Base-by-base conservation (phyloP, 2,797 vertebrate species). In the Microchirus variegatus region DNA sequence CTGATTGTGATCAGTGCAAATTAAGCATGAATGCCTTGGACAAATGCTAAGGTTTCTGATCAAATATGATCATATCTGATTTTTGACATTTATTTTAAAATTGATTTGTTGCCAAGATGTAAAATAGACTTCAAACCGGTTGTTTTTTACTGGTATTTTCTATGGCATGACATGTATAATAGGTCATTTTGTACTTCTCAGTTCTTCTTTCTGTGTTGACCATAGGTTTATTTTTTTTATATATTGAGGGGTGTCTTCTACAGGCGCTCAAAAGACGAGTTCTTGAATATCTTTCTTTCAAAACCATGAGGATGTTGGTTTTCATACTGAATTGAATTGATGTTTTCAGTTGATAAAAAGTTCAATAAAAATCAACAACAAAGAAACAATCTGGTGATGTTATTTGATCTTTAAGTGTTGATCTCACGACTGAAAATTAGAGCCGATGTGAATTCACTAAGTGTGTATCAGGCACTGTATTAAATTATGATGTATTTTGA, bases 131-230 rank as follows among this genome's bases (percentile, higher is more conserved):
- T 52, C 19, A 60, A 42, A 58, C 19, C 62, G 37, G 14, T 77
- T 82, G 14, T 77, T 82, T 76, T 76, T 74, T 66, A 17, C 65
- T 66, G 41, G n/a, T 53, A 67, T 75, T 82, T 78, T 81, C 41
- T 71, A 67, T 67, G 44, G 11, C 59, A 59, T 62, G 10, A 43
- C 48, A 31, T 60, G 1, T 57, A 65, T 14, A 19, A 13, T 71
- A 58, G 26, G 68, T 68, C 71, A 69, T 53, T 48, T 58, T 87
- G 65, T 2, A 26, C 31, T 31, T 31, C 31, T 31, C 31, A 31
- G 31, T 31, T 31, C 31, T 6, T 31, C 5, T 31, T 47, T 80
- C 83, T 3, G 15, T 15, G 16, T 16, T 59, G 54, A 65, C 26
- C 22, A 38, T 62, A 13, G 70, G 56, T 75, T 67, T 19, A 4